phyloP scores from a whole-genome alignment of 2,797 vertebrate species.

The Luscinia megarhynchos region DNA sequence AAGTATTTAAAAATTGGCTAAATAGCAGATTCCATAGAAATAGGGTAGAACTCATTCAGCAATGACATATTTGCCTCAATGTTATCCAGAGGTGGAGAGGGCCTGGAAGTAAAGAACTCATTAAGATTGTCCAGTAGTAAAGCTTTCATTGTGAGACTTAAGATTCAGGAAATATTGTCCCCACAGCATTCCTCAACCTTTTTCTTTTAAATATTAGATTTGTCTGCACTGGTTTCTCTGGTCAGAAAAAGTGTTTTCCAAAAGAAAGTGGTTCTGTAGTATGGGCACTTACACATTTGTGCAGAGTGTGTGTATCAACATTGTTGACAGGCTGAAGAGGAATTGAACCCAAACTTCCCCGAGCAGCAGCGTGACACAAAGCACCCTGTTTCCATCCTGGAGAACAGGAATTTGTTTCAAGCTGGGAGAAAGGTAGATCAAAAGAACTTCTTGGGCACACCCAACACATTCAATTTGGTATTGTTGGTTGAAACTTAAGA shows the following conservation, averaged over 20 bases:
- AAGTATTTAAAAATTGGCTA: neutral
- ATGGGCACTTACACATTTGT: neutral
- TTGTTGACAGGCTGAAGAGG: neutral
- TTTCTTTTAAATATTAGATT: neutral
- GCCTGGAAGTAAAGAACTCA: neutral
- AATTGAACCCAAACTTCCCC: neutral
- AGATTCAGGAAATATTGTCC: neutral
- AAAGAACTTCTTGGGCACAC: constrained; percentile 31
- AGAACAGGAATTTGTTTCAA: constrained; percentile 24
- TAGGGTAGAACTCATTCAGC: neutral
- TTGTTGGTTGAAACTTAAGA: constrained; percentile 10
- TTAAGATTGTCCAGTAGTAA: neutral
- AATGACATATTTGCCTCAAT: neutral
- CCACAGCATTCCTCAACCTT: neutral
- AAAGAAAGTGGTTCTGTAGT: neutral
- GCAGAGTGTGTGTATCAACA: neutral
- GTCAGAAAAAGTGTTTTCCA: neutral
- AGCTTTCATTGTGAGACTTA: neutral
- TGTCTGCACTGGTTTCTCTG: neutral
- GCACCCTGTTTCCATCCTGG: rapidly evolving
- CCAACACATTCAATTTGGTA: neutral
- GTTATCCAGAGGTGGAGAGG: neutral
- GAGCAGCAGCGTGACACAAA: neutral
- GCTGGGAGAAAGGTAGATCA: constrained; percentile 32
- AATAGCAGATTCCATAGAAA: neutral